Evolutionary conservation across 1,140 invertebrate genomes (phyloP), one percentile per base, ranked within the genome.

Genomic region (Drosophila lowei): DNA sequence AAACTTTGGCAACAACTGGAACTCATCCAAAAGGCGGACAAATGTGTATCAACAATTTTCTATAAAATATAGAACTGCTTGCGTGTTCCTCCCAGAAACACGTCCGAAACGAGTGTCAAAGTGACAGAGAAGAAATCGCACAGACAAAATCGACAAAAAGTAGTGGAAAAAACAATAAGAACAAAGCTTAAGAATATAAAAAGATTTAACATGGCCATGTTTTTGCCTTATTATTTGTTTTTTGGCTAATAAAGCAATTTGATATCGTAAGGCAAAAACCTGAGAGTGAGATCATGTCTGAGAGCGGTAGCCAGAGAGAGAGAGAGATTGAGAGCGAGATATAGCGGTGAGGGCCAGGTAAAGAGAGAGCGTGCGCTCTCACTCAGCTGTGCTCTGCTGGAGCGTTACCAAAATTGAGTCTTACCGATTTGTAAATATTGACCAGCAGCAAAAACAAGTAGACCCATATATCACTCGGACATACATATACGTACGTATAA

Each of bases 211-310:
- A 67, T 48, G 44, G 18, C 38, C 62, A 49, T 58, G 66, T 56
- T 68, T 53, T 79, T 42, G 49, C 23, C 18, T 56, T 61, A 43
- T 67, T 38, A 57, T 64, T 56, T 58, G 15, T 81, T 79, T 84
- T 83, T 83, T 77, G 80, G 80, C 72, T 80, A 80, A 85, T 85
- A 85, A 85, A 85, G 77, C 72, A 85, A 88, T 83, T 88, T 88
- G 60, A 83, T 88, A 88, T 88, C 83, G 83, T 88, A 88, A 88
- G 65, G 23, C 52, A 46, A 65, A 54, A 68, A 70, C 54, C 23
- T 65, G 62, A 79, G 76, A 65, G 75, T 88, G 83, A 86, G 83
- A 88, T 88, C 84, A 83, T 86, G 41, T 47, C 53, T 55, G 71
- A 44, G 53, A 48, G 41, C 38, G 71, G 7, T 9, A 58, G 56